A percentile compares a stretch with the other conserved stretches of the same genome.
Conservation (phyloP, 2,888 invertebrate species). For the Iphiclides podalirius region DNA sequence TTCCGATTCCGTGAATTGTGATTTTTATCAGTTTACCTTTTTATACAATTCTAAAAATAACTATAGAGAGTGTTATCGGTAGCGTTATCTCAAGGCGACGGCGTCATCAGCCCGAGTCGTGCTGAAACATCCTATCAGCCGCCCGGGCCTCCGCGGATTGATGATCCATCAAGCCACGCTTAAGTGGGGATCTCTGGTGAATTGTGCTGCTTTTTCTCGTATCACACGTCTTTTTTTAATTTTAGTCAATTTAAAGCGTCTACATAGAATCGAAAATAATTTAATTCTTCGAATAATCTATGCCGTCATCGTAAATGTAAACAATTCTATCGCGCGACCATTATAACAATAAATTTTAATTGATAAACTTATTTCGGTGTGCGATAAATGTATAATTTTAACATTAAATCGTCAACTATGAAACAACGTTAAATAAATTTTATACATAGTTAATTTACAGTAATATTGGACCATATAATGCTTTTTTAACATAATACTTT, state of each 20-base stretch:
- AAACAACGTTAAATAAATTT: not conserved
- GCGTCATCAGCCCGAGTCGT: conserved; percentile 39
- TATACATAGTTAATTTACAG: too few relatives aligned
- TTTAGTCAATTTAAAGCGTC: too few relatives aligned
- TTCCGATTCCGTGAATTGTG: conserved; percentile 34
- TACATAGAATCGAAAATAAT: too few relatives aligned
- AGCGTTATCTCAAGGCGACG: conserved; percentile 75
- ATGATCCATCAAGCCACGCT: not conserved
- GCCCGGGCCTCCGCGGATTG: conserved; percentile 19
- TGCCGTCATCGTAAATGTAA: not conserved
- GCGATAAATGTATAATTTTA: conserved; percentile 1
- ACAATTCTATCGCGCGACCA: not conserved
- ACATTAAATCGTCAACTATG: not conserved
- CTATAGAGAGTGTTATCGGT: conserved; percentile 63
- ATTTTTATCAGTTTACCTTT: conserved; percentile 65
- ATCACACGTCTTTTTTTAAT: too few relatives aligned
- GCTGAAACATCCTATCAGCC: conserved; percentile 29
- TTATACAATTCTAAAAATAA: conserved; percentile 73
- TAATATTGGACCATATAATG: too few relatives aligned
- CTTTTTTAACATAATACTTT: too few relatives aligned
- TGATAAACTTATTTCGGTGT: conserved; percentile 2
- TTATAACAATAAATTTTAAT: conserved; percentile 2
- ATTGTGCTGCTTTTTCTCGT: not conserved
- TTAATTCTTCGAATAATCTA: not conserved
- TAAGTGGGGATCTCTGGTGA: not conserved